Conservation (phyloP, 2,113 vertebrate genomes). For the Pipra filicauda region DNA sequence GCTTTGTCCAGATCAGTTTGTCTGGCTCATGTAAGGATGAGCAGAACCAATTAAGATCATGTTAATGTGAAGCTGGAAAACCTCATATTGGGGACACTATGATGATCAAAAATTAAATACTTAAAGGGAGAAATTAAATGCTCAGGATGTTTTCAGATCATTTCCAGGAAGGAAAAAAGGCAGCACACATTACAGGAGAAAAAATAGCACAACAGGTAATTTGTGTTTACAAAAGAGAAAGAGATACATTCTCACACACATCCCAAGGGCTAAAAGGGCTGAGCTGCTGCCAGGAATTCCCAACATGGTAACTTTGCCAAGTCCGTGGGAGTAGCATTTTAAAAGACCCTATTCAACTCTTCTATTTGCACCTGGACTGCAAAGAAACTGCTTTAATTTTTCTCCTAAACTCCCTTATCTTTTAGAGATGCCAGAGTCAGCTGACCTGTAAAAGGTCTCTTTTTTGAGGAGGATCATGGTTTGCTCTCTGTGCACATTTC, state of each 20-base stretch:
- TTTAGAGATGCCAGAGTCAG: neutral
- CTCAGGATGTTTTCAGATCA: neutral
- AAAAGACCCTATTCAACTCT: slow-evolving; percentile 38
- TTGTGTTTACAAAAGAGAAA: slow-evolving; percentile 14
- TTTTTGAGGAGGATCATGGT: neutral
- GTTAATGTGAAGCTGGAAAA: neutral
- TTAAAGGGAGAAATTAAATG: neutral
- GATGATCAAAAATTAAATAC: neutral
- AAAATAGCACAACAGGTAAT: slow-evolving; percentile 24
- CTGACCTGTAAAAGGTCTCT: neutral
- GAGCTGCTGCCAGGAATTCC: neutral
- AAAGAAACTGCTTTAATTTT: neutral
- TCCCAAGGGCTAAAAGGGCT: neutral
- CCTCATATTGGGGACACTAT: neutral
- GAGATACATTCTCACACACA: neutral
- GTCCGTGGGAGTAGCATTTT: neutral
- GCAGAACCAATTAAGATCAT: neutral
- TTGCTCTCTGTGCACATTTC: neutral
- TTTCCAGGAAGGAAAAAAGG: slow-evolving; percentile 30
- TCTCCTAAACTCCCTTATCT: neutral
- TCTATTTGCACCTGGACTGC: neutral
- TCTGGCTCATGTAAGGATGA: neutral
- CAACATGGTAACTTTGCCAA: neutral
- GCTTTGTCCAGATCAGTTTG: neutral
- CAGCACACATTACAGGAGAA: neutral